Percentiles rank a stretch among this genome's conserved stretches.
Evolutionary conservation across 2,113 vertebrate species (phyloP).

Genomic region (Corythornis madagascariensis): DNA sequence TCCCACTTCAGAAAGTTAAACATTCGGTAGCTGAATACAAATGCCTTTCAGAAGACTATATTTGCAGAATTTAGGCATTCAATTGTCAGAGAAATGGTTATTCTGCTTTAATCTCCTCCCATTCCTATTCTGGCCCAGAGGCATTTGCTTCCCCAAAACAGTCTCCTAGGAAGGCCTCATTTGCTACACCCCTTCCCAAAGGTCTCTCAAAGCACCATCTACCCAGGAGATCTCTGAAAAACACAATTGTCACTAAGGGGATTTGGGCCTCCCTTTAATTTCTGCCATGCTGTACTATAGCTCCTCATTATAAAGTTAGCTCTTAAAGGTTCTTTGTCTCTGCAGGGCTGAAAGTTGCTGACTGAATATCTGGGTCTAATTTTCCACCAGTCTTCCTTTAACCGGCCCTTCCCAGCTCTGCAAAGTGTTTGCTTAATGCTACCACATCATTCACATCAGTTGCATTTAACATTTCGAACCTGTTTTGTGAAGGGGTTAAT

Average conservation of each 20-base stretch:
- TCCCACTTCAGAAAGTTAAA: not conserved
- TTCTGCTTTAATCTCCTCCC: conserved; percentile 5
- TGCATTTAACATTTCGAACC: conserved; percentile 19
- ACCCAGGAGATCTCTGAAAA: conserved; percentile 29
- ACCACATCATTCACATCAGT: conserved; percentile 16
- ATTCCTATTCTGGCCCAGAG: not conserved
- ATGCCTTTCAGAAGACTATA: not conserved
- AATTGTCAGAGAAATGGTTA: not conserved
- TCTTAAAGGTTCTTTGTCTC: conserved; percentile 52
- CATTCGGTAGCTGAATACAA: not conserved
- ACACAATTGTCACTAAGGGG: conserved; percentile 30
- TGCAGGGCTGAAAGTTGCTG: conserved; percentile 44
- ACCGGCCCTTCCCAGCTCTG: not conserved
- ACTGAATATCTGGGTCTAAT: conserved; percentile 34
- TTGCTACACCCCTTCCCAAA: conserved; percentile 23
- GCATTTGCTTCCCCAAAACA: not conserved
- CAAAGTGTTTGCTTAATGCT: conserved; percentile 2
- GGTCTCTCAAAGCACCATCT: not conserved
- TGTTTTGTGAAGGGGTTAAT: not conserved
- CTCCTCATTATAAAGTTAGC: conserved; percentile 42
- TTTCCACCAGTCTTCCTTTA: conserved; percentile 34
- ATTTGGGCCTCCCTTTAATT: conserved; percentile 24
- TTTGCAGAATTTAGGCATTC: not conserved
- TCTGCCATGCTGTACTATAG: conserved; percentile 9
- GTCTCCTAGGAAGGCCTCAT: conserved; percentile 27